Evolutionary conservation across 2,888 invertebrate species (phyloP).

Genomic region (Apotomis capreana): DNA sequence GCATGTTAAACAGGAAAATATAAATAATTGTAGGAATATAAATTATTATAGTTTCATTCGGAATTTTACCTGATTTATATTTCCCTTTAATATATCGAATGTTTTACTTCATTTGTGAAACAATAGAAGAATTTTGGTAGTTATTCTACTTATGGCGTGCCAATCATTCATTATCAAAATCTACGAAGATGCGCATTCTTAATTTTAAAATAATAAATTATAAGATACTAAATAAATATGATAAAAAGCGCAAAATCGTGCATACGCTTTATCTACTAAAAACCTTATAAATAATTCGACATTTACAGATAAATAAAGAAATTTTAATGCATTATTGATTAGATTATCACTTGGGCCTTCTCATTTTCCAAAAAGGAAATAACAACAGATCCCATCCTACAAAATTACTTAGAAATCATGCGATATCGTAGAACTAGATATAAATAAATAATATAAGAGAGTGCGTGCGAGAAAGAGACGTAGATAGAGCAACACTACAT

Average conservation of each 20-base stretch:
- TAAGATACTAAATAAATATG: conserved; percentile 26
- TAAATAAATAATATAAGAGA: conserved; percentile 51
- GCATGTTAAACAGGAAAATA: background rate
- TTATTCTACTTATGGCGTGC: conserved; percentile 13
- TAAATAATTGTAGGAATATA: background rate
- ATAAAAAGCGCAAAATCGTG: conserved; percentile 54
- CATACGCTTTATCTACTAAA: conserved; percentile 51
- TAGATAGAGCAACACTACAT: conserved; percentile 79
- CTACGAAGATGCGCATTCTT: conserved; percentile 49
- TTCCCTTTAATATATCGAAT: background rate
- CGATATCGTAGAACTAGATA: conserved; percentile 42
- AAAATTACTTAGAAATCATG: conserved; percentile 43
- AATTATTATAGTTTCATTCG: conserved; percentile 16
- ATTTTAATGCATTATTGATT: conserved; percentile 3
- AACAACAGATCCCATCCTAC: conserved; percentile 4
- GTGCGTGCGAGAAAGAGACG: conserved; percentile 76
- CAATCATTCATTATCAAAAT: conserved; percentile 36
- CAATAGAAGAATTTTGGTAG: background rate
- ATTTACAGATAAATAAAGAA: conserved; percentile 7
- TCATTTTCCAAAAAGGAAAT: conserved; percentile 2
- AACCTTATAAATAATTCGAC: conserved; percentile 9
- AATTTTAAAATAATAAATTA: conserved; percentile 38
- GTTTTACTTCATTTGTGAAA: background rate
- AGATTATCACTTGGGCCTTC: background rate
- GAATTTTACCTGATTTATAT: background rate